Conservation (phyloP, 1,140 invertebrate genomes). For the Oryctes rhinoceros region DNA sequence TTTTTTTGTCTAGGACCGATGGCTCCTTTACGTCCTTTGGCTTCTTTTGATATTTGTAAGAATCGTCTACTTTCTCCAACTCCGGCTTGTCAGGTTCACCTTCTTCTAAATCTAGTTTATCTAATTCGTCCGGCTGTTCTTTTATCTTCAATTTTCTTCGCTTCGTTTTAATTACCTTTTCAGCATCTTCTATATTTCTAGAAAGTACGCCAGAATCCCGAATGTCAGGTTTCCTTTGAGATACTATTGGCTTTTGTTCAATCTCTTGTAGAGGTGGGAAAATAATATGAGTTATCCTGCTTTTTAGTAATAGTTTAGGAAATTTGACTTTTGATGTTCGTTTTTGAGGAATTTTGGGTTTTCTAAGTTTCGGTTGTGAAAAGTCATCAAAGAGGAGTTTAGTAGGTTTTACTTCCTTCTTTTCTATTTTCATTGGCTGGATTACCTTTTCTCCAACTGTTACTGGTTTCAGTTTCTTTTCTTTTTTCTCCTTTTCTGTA, state of each 20-base stretch:
- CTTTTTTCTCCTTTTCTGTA: slow-evolving; percentile 24
- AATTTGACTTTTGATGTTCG: slow-evolving; percentile 62
- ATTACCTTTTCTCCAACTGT: slow-evolving; percentile 44
- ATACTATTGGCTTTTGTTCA: slow-evolving; percentile 64
- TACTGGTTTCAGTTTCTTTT: slow-evolving; percentile 41
- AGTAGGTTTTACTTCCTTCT: slow-evolving; percentile 48
- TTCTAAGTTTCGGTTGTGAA: slow-evolving; percentile 55
- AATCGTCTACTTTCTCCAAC: slow-evolving; percentile 47
- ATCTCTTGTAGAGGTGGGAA: slow-evolving; percentile 65
- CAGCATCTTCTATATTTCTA: slow-evolving; percentile 74
- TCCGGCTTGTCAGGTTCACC: slow-evolving; percentile 48
- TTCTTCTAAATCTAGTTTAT: slow-evolving; percentile 46
- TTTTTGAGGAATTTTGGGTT: slow-evolving; percentile 53
- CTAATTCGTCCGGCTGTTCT: slow-evolving; percentile 68
- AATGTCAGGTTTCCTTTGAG: slow-evolving; percentile 64
- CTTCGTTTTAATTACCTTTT: slow-evolving; percentile 70
- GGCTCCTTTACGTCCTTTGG: slow-evolving; percentile 57
- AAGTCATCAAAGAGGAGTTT: slow-evolving; percentile 55
- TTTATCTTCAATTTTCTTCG: slow-evolving; percentile 70
- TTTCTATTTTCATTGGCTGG: slow-evolving; percentile 51
- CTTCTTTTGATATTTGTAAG: slow-evolving; percentile 51
- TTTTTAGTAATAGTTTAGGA: slow-evolving; percentile 73
- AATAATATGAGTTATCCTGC: slow-evolving; percentile 68
- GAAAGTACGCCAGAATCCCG: slow-evolving; percentile 72
- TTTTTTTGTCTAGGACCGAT: slow-evolving; percentile 64